phyloP scores from a whole-genome alignment of 2,113 vertebrate species.

The Hyperoodon ampullatus region DNA sequence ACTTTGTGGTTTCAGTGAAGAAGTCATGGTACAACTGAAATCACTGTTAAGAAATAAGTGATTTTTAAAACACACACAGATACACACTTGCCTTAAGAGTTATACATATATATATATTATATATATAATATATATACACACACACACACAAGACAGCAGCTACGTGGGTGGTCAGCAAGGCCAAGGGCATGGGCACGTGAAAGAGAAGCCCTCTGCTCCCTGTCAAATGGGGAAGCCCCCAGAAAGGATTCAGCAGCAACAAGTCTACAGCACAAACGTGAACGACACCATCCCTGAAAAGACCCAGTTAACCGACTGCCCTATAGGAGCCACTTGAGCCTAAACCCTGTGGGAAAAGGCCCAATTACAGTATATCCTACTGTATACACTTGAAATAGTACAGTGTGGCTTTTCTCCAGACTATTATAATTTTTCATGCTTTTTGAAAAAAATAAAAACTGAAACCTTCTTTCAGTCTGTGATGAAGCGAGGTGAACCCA shows the following conservation, averaged over 20 bases:
- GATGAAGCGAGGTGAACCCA: background rate
- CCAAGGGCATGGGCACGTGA: background rate
- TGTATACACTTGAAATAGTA: background rate
- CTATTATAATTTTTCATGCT: background rate
- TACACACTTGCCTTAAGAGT: background rate
- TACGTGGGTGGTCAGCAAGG: background rate
- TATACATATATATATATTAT: conserved; percentile 39
- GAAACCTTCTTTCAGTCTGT: conserved; percentile 12
- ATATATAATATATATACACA: conserved; percentile 22
- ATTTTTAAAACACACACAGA: conserved; percentile 45
- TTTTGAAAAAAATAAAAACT: conserved; percentile 40
- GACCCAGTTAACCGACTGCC: background rate
- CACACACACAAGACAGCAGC: conserved; percentile 65
- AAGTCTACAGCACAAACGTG: conserved; percentile 63
- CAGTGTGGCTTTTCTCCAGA: background rate
- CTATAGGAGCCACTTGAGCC: background rate
- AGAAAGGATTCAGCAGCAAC: conserved; percentile 71
- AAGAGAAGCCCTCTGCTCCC: conserved; percentile 6
- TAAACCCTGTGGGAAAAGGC: background rate
- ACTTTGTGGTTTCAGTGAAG: conserved; percentile 20
- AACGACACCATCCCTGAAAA: conserved; percentile 79
- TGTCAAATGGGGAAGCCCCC: conserved; percentile 55
- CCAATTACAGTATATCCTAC: conserved; percentile 29
- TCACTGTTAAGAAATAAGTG: conserved; percentile 23
- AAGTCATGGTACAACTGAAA: conserved; percentile 1